Evolutionary conservation across 2,888 invertebrate species (phyloP), one percentile per base, ranked within the genome.

Genomic region (Tenthredo notha): DNA sequence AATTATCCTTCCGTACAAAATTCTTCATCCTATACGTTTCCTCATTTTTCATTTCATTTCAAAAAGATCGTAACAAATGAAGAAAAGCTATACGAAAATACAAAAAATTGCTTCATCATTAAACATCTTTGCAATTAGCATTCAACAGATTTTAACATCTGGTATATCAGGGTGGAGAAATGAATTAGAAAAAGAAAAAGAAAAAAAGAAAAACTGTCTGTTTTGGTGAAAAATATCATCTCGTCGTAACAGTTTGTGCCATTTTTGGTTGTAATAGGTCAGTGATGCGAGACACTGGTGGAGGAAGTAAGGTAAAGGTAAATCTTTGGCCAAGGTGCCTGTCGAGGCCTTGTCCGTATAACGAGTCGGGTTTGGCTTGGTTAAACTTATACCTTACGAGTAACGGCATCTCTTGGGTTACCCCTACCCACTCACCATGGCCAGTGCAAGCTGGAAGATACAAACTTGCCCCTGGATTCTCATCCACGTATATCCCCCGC

Each of bases 391-490:
- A 80, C 80, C 83, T 83, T 61, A 33, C 67, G 67, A 70, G 83
- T 83, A 83, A 83, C 83, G 83, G 83, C 67, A 67, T 83, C 43
- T 83, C 54, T 15, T 70, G 67, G 80, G 43, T 47, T 43, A 29
- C 61, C 61, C 10, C 18, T 21, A 75, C n/a, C 15, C 12, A 21
- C 54, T n/a, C 54, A n/a, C 18, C n/a, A 18, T 54, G 54, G 29
- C 58, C 21, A 80, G 80, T 61, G 21, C 58, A 33, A 77, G 61
- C 61, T 40, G 43, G 40, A 61, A 83, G 47, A 70, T 47, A 67
- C 47, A 83, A 80, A 83, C 83, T 83, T 67, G 83, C 65, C 70
- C 83, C 83, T 47, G 65, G 83, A 83, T 83, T 70, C 70, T 37
- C 83, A 67, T 83, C 50, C 40, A 21, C 65, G 58, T 40, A 25